Evolutionary conservation across 92 coral and sea anemone genomes (phyloP), one percentile per base, ranked within the genome.

Genomic region (Siderastrea siderea): DNA sequence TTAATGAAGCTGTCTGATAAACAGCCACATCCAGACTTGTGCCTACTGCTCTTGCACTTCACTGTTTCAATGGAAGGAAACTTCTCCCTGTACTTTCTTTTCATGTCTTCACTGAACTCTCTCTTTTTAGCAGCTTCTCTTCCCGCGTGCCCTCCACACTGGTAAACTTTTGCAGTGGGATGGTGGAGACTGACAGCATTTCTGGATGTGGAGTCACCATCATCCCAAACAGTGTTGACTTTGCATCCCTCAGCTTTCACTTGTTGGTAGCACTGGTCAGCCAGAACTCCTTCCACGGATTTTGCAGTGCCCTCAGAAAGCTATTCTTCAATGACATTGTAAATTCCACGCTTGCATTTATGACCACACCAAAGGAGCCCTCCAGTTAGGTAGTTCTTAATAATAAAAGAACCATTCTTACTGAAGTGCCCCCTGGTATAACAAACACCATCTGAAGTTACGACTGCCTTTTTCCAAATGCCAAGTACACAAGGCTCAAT

Each of bases 351-450:
- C 89, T 77, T 89, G 53, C 89, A 84, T n/a, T 89, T 79, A 47
- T 87, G 91, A 5, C 75, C 92, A 68, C 55, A 83, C 88, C 89
- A 89, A 12, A 82, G 14, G 38, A 89, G 8, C 7, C 89, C 80
- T 11, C 94, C 94, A 5, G 89, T 53, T 5, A 92, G 10, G 54
- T 92, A 92, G 60, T 88, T 88, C 54, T 88, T 88, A 0, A 92
- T 48, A 47, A 89, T 83, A 47, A 83, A 83, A 3, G 82, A 72
- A 26, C 38, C 38, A 26, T 26, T 26, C 38, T 26, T 26, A 26
- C 38, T 26, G 38, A 26, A 26, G 38, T 26, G 38, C 38, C 38
- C 38, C 38, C 38, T 26, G 38, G 38, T 26, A 26, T 26, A 0
- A 0, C 38, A 26, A 26, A 26, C 38, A 26, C 38, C 38, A 26